Percentiles rank a stretch among this genome's conserved stretches.
Conservation (phyloP, 1,140 invertebrate genomes). For the Chironomus tepperi region DNA sequence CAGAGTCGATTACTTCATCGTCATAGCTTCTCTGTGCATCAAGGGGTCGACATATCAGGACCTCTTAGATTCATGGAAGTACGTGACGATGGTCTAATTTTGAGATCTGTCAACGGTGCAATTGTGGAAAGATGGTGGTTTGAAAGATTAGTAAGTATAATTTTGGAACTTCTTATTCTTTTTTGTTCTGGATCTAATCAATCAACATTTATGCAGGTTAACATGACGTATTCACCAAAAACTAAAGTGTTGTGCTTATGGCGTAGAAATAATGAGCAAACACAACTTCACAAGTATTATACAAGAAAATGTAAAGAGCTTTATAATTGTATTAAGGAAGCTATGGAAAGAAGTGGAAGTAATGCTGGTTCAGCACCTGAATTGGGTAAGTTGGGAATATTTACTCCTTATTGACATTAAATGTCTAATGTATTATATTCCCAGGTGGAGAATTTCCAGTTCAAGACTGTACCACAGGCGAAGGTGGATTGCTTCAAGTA, state of each 20-base stretch:
- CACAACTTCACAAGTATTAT: constrained; percentile 96
- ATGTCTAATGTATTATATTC: not conserved
- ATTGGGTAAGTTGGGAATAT: constrained; percentile 50
- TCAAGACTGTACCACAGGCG: constrained; percentile 90
- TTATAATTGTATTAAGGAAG: constrained; percentile 97
- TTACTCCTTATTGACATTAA: not conserved
- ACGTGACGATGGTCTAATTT: constrained; percentile 91
- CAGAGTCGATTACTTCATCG: constrained; percentile 87
- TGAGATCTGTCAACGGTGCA: constrained; percentile 71
- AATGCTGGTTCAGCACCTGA: constrained; percentile 72
- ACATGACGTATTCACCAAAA: constrained; percentile 99
- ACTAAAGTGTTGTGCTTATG: constrained; percentile 95
- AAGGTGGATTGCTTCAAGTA: constrained; percentile 95
- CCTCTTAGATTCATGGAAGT: constrained; percentile 97
- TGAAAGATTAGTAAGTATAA: constrained; percentile 70
- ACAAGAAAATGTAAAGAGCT: constrained; percentile 98
- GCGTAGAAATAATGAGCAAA: constrained; percentile 81
- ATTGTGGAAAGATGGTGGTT: constrained; percentile 99
- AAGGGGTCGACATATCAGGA: constrained; percentile 80
- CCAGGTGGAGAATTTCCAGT: constrained; percentile 88
- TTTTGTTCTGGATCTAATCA: too few species aligned
- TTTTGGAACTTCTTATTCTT: not conserved
- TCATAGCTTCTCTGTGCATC: constrained; percentile 96
- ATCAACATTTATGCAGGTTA: constrained; percentile 39
- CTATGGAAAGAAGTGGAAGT: constrained; percentile 91